A percentile compares a stretch with the other conserved stretches of the same genome.
Evolutionary conservation across 2,888 invertebrate species (phyloP).

Genomic region (Temnothorax rugatulus): DNA sequence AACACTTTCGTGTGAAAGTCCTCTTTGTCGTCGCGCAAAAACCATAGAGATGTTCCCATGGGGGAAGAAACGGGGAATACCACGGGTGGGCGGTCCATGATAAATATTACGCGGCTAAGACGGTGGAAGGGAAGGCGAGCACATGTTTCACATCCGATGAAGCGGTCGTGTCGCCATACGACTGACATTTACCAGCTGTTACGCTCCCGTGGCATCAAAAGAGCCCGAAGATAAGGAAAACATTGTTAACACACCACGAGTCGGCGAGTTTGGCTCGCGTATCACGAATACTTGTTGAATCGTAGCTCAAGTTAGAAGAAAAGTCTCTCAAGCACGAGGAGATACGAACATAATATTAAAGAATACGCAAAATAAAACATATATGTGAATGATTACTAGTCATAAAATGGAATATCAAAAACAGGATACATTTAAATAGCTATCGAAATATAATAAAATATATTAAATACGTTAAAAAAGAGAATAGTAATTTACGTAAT

Average conservation of each 20-base stretch:
- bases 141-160: slow-evolving; percentile 53
- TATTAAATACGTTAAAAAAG: not conserved
- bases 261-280: not conserved
- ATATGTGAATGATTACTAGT: not conserved
- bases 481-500: not conserved
- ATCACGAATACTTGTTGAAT: slow-evolving; percentile 22
- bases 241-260: slow-evolving; percentile 30
- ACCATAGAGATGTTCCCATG: slow-evolving; percentile 12
- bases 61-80: slow-evolving; percentile 8
- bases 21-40: not conserved
- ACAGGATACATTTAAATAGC: not conserved
- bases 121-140: slow-evolving; percentile 2
- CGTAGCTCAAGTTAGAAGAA: not conserved
- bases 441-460: not conserved
- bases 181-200: slow-evolving; percentile 48
- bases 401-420: not conserved
- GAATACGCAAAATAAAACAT: not conserved
- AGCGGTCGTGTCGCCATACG: slow-evolving; percentile 13
- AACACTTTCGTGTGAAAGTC: slow-evolving; percentile 23
- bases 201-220: slow-evolving; percentile 13
- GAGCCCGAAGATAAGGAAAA: slow-evolving; percentile 39
- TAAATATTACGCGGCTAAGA: slow-evolving; percentile 38
- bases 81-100: not conserved
- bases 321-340: not conserved
- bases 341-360: not conserved